A percentile compares a stretch with the other conserved stretches of the same genome.
Conservation (phyloP, 1,140 invertebrate genomes). For the Planococcus citri region DNA sequence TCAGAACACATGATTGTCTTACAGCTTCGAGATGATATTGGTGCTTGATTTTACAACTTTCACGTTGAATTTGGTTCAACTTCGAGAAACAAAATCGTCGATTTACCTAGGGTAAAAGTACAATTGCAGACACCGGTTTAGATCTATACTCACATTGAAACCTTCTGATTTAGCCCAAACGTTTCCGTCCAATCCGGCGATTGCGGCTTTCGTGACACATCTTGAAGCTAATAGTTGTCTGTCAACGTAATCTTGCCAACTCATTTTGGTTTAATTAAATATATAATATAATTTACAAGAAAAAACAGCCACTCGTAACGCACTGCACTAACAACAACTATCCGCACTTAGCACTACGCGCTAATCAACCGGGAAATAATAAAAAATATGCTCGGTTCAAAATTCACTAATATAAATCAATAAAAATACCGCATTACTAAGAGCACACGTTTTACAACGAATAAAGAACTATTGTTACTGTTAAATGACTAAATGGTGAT, state of each 20-base stretch:
- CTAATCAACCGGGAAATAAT: conserved; percentile 11
- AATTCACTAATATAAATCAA: conserved; percentile 8
- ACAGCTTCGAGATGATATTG: too few species aligned
- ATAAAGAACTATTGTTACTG: neutral
- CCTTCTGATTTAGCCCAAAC: conserved; percentile 87
- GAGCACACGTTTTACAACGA: neutral
- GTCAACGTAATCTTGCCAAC: conserved; percentile 95
- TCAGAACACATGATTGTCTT: too few species aligned
- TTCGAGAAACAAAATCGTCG: too few species aligned
- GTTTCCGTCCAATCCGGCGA: conserved; percentile 86
- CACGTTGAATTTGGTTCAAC: too few species aligned
- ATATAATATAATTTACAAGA: conserved; percentile 4
- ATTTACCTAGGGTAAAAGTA: too few species aligned
- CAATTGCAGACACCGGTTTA: neutral
- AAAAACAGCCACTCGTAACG: conserved; percentile 12
- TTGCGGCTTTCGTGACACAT: conserved; percentile 85
- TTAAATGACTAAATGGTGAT: neutral
- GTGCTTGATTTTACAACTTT: too few species aligned
- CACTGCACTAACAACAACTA: neutral
- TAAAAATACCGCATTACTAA: neutral
- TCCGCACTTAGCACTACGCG: conserved; percentile 8
- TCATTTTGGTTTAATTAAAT: neutral
- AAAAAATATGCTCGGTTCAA: neutral
- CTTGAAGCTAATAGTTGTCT: conserved; percentile 87
- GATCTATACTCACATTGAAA: conserved; percentile 78